Percentiles rank a stretch among this genome's conserved stretches.
Conservation (phyloP, 1,140 invertebrate genomes). For the Sinella curviseta region DNA sequence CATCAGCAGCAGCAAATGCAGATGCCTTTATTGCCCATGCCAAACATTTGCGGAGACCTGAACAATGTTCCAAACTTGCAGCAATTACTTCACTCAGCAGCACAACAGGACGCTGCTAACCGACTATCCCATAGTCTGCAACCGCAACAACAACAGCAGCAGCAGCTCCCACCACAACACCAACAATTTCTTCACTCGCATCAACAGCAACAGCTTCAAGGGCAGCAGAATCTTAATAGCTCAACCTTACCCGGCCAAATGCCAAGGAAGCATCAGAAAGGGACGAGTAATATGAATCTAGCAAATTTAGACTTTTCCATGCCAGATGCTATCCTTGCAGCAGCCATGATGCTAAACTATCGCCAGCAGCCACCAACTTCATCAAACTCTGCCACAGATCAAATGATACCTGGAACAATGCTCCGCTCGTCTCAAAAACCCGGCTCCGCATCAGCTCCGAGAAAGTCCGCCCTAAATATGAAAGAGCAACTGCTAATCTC, state of each 20-base stretch:
- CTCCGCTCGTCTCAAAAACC: neutral
- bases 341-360: constrained; percentile 30
- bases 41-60: constrained; percentile 27
- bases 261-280: constrained; percentile 7
- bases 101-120: constrained; percentile 63
- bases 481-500: constrained; percentile 27
- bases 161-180: constrained; percentile 68
- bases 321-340: constrained; percentile 26
- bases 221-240: constrained; percentile 52
- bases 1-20: neutral
- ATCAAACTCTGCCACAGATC: neutral
- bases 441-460: neutral
- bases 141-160: constrained; percentile 69
- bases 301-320: constrained; percentile 26
- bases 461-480: constrained; percentile 22
- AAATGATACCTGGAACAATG: neutral
- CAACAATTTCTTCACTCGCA: neutral
- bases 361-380: neutral
- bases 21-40: constrained; percentile 22
- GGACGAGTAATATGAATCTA: neutral
- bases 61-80: neutral
- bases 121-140: constrained; percentile 68
- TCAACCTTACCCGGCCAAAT: neutral
- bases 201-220: neutral
- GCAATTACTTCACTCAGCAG: constrained; percentile 57